Percentiles rank a stretch among this genome's conserved stretches.
These are phyloP conservation scores for Ligdia adustata DNA, from an alignment of 2,888 invertebrate species.

Conservation along the genomic window DNA sequence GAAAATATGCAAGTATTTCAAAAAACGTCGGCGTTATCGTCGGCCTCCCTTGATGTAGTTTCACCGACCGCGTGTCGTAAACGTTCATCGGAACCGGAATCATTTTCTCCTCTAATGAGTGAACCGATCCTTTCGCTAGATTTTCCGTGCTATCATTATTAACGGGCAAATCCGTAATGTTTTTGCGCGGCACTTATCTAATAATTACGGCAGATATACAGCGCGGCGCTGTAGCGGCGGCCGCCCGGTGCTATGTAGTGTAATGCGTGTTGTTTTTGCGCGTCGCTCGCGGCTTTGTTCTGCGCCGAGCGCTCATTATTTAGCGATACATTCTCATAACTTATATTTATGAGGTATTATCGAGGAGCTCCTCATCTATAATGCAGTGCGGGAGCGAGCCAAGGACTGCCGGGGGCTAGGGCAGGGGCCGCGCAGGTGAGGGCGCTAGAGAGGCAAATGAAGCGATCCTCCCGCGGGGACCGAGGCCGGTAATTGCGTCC, in stretches of 20 bases:
- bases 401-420: background rate
- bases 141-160: constrained; percentile 2
- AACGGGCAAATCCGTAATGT: background rate
- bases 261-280: constrained; percentile 22
- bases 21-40: background rate
- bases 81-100: background rate
- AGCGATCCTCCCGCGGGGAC: constrained; percentile 12
- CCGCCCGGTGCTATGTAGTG: too few relatives aligned
- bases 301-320: constrained; percentile 36
- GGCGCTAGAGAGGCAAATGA: constrained; percentile 16
- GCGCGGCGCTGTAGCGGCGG: background rate
- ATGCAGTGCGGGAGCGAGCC: constrained; percentile 19
- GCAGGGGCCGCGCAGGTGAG: background rate
- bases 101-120: constrained; percentile 10
- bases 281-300: constrained; percentile 26
- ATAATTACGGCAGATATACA: constrained; percentile 2
- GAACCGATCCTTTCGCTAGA: background rate
- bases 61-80: background rate
- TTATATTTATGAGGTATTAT: constrained; percentile 38
- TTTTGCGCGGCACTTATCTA: constrained; percentile 3
- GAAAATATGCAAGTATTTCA: background rate
- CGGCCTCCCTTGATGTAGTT: background rate
- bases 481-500: too few relatives aligned
- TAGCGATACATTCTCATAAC: constrained; percentile 43
- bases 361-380: constrained; percentile 35